Base-by-base conservation (phyloP, 2,888 invertebrate species). In the Melanchra persicariae region DNA sequence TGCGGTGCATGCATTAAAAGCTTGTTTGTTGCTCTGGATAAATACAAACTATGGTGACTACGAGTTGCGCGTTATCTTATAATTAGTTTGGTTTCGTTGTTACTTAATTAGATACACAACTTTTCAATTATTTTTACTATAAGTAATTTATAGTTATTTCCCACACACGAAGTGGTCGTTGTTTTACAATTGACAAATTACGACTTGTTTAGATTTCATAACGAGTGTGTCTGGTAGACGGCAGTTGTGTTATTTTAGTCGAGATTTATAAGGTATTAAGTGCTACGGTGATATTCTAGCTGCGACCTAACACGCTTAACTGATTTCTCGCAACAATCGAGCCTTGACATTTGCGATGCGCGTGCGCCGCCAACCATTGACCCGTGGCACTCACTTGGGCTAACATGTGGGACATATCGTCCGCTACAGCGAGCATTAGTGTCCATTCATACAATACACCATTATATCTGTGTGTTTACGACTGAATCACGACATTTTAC, bases 301-400 rank as follows among this genome's bases (percentile, higher is more conserved):
- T 81, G 66, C 65, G 70, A 79, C 62, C 72, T 75, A 77, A 85
- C 74, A 77, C 65, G 83, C 82, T 76, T 72, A 86, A 84, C 81
- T 85, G 85, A 87, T 83, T 85, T 80, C 81, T 81, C 70, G 85
- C 86, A 86, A 87, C 85, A 85, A 86, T 84, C 85, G 84, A 87
- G 86, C 94, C 94, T 93, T 94, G 94, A 92, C 93, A 93, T 94
- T 93, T 92, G 90, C 87, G 85, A 83, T 78, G 90, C 86, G 89
- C 91, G 92, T 92, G 91, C 88, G 82, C 76, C 88, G 88, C 84
- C 87, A 90, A 85, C 85, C 93, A 89, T 90, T 93, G 94, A 94
- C 93, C 94, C 87, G 92, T 82, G 79, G 87, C 84, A 81, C 85
- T 87, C 89, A 88, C 88, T 89, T 84, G 85, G 87, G 75, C 90